These are phyloP conservation scores for Anticlea derivata DNA, from an alignment of 2,888 invertebrate species.

Conservation along the genomic window DNA sequence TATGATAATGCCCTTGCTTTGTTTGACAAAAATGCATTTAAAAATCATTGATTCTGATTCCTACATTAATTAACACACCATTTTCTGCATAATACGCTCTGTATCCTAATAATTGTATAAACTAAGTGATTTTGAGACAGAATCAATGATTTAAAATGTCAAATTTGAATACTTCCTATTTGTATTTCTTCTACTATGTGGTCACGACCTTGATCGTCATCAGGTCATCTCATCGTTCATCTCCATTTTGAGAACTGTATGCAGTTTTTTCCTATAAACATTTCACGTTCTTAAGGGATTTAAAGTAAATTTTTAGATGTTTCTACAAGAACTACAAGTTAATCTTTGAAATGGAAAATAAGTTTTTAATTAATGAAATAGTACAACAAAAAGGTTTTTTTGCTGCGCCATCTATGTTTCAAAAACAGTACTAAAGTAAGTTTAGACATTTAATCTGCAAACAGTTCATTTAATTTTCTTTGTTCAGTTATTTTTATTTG, in stretches of 20 bases:
- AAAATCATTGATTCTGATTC: slow-evolving; percentile 11
- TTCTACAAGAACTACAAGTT: too few species aligned
- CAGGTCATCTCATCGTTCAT: slow-evolving; percentile 58
- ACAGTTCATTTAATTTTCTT: slow-evolving; percentile 45
- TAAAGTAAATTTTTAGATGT: too few species aligned
- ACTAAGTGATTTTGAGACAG: not conserved
- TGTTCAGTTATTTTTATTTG: slow-evolving; percentile 42
- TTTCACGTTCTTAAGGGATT: too few species aligned
- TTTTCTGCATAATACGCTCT: too few species aligned
- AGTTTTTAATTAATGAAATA: too few species aligned
- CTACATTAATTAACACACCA: too few species aligned
- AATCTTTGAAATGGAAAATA: too few species aligned
- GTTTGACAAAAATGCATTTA: slow-evolving; percentile 7
- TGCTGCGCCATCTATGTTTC: too few species aligned
- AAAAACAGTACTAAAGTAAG: too few species aligned
- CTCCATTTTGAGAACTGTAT: slow-evolving; percentile 48
- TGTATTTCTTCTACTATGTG: slow-evolving; percentile 10
- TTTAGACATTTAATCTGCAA: slow-evolving; percentile 47
- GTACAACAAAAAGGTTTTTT: too few species aligned
- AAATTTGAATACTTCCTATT: not conserved
- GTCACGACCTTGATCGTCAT: slow-evolving; percentile 31
- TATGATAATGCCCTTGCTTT: not conserved
- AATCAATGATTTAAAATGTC: slow-evolving; percentile 12
- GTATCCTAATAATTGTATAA: not conserved
- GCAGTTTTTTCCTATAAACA: slow-evolving; percentile 36